A percentile compares a stretch with the other conserved stretches of the same genome.
Conservation (phyloP, 2,888 invertebrate genomes). For the Syritta pipiens region DNA sequence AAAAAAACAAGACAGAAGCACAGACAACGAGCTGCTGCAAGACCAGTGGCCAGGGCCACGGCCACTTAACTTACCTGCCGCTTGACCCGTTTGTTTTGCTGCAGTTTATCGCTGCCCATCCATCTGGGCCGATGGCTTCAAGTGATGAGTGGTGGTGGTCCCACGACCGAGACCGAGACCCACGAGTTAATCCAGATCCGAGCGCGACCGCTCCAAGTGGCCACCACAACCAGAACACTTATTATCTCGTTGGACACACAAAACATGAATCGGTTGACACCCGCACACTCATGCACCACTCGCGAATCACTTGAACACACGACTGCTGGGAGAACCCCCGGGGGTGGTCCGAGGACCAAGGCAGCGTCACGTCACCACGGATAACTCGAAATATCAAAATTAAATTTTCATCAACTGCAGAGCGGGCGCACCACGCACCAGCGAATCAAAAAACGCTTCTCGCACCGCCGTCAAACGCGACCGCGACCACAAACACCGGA, state of each 20-base stretch:
- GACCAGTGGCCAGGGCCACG: conserved; percentile 59
- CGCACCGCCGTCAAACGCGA: conserved; percentile 32
- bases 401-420: conserved; percentile 38
- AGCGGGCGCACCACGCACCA: conserved; percentile 27
- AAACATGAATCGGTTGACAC: conserved; percentile 44
- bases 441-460: conserved; percentile 25
- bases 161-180: too few relatives aligned
- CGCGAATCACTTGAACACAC: not conserved
- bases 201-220: conserved; percentile 15
- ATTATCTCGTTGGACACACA: conserved; percentile 77
- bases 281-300: conserved; percentile 25
- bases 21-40: conserved; percentile 31
- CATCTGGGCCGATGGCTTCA: conserved; percentile 46
- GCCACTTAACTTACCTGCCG: conserved; percentile 64
- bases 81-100: conserved; percentile 57
- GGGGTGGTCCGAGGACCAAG: too few relatives aligned
- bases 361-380: too few relatives aligned
- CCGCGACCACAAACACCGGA: too few relatives aligned
- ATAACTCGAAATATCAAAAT: conserved; percentile 23
- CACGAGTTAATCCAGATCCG: conserved; percentile 60
- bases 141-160: too few relatives aligned
- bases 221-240: conserved; percentile 71
- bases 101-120: conserved; percentile 53
- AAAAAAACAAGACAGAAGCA: conserved; percentile 20
- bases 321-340: too few relatives aligned